Conservation (phyloP, 2,888 invertebrate species). For the Pachymerium ferrugineum region DNA sequence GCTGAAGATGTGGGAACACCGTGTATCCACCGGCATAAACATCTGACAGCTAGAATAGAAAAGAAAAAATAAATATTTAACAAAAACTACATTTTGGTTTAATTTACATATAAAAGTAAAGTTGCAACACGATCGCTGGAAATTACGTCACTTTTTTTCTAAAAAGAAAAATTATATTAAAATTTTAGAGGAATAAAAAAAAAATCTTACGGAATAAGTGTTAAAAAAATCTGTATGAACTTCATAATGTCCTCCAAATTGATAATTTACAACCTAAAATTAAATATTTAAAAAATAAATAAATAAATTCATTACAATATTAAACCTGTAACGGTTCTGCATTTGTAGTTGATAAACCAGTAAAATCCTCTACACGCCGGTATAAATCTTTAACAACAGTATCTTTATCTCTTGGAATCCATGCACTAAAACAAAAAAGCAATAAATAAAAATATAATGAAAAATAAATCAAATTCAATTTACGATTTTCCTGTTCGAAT, state of each 20-base stretch:
- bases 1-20: background rate
- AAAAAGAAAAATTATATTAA: background rate
- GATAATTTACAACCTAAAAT: background rate
- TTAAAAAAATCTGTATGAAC: conserved; percentile 18
- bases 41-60: background rate
- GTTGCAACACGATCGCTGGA: background rate
- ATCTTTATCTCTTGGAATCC: background rate
- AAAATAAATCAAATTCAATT: background rate
- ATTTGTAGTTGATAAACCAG: background rate
- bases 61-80: background rate
- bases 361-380: background rate
- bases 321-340: background rate
- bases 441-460: background rate
- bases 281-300: background rate
- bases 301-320: background rate
- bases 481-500: background rate
- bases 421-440: background rate
- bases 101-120: background rate
- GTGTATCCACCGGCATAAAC: background rate
- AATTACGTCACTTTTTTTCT: background rate
- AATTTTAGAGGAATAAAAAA: background rate
- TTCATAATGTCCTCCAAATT: conserved; percentile 12
- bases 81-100: background rate
- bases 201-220: background rate
- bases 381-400: background rate